Evolutionary conservation across 2,888 invertebrate genomes (phyloP).

Genomic region (Dione vanillae): DNA sequence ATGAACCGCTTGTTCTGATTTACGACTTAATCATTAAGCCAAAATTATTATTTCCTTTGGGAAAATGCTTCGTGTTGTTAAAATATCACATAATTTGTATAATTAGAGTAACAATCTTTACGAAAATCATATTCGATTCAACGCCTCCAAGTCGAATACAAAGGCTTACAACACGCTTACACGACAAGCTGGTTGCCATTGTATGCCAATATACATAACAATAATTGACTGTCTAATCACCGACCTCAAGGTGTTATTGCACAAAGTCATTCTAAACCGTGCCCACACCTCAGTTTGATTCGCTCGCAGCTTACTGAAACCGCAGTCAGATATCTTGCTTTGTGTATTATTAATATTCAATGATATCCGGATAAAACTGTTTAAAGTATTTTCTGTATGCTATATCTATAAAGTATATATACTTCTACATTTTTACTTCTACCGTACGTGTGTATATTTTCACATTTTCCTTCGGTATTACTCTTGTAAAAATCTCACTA

Average conservation of each 20-base stretch:
- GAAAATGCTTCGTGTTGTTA: not conserved
- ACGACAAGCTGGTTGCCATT: slow-evolving; percentile 57
- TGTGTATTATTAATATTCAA: slow-evolving; percentile 19
- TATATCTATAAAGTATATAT: not conserved
- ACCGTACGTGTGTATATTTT: not conserved
- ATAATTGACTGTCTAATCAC: slow-evolving; percentile 51
- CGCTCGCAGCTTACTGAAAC: slow-evolving; percentile 34
- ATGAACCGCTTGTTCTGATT: slow-evolving; percentile 56
- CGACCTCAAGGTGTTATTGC: slow-evolving; percentile 65
- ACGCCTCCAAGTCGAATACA: slow-evolving; percentile 51
- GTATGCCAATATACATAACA: slow-evolving; percentile 48
- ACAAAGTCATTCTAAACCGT: slow-evolving; percentile 65
- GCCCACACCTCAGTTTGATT: slow-evolving; percentile 49
- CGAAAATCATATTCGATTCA: slow-evolving; percentile 22
- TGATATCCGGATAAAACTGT: slow-evolving; percentile 1
- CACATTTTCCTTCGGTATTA: not conserved
- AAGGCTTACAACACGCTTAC: slow-evolving; percentile 53
- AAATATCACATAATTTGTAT: slow-evolving; percentile 1
- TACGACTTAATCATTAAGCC: slow-evolving; percentile 53
- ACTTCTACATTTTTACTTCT: not conserved
- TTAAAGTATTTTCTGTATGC: not conserved
- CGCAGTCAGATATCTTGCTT: slow-evolving; percentile 33
- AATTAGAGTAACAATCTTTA: slow-evolving; percentile 20
- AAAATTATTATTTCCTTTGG: slow-evolving; percentile 22
- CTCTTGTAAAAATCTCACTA: not conserved